Evolutionary conservation across 2,888 invertebrate species (phyloP).

Genomic region (Cosmorhoe ocellata): DNA sequence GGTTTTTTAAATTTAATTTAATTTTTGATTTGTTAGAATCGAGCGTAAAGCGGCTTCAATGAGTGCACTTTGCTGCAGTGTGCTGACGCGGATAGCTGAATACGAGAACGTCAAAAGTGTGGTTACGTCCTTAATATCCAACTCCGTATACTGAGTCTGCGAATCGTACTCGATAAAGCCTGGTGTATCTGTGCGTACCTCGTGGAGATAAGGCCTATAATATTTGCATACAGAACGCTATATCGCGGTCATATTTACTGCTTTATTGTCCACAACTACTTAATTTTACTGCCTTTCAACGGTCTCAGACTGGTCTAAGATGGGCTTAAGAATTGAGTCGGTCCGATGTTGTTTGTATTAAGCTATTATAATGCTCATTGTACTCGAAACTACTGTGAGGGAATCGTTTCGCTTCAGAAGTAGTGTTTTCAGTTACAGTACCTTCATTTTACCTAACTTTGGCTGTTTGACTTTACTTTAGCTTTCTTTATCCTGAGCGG

Average conservation of each 20-base stretch:
- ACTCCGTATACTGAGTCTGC: background rate
- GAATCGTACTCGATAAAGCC: constrained; percentile 2
- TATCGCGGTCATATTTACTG: constrained; percentile 54
- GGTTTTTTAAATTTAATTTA: too few relatives aligned
- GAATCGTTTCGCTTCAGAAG: background rate
- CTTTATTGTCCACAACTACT: constrained; percentile 50
- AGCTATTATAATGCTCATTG: background rate
- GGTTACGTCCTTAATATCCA: too few relatives aligned
- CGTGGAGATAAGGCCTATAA: constrained; percentile 63
- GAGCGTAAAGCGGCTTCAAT: too few relatives aligned
- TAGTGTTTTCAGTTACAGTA: too few relatives aligned
- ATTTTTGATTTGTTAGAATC: too few relatives aligned
- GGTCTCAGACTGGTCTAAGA: constrained; percentile 22
- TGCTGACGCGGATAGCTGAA: too few relatives aligned
- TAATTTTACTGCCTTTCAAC: constrained; percentile 42
- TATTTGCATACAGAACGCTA: constrained; percentile 70
- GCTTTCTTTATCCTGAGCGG: too few relatives aligned
- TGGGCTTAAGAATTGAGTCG: constrained; percentile 16
- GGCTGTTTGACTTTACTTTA: too few relatives aligned
- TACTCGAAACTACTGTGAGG: background rate
- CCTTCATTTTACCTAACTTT: too few relatives aligned
- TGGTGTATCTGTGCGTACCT: constrained; percentile 19
- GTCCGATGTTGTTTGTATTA: constrained; percentile 1
- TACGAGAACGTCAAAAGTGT: too few relatives aligned
- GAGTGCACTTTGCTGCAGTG: too few relatives aligned